These are phyloP conservation scores for Falco biarmicus DNA, from an alignment of 2,797 vertebrate genomes.

Conservation along the genomic window DNA sequence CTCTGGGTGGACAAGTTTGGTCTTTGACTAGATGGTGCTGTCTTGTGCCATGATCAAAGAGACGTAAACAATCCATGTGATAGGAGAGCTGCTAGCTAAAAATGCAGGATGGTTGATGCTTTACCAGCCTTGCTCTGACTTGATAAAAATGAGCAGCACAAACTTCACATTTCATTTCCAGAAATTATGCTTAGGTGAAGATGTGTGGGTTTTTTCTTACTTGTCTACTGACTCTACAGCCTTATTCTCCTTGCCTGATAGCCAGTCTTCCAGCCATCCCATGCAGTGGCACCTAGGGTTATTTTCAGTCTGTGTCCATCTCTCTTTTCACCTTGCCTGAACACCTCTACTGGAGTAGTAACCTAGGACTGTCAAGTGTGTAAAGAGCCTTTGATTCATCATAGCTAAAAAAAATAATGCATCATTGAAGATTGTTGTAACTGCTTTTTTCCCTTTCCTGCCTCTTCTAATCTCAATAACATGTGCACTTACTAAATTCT, in stretches of 20 bases:
- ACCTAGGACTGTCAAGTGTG: background rate
- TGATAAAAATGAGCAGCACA: constrained; percentile 15
- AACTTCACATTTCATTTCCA: background rate
- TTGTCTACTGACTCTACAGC: background rate
- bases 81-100: background rate
- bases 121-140: background rate
- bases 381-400: background rate
- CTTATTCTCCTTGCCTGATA: background rate
- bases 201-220: background rate
- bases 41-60: background rate
- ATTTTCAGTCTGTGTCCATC: background rate
- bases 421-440: background rate
- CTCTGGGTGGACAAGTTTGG: constrained; percentile 69
- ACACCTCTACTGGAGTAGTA: background rate
- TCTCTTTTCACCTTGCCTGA: background rate
- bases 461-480: background rate
- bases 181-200: background rate
- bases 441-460: background rate
- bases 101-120: background rate
- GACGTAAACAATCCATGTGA: background rate
- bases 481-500: background rate
- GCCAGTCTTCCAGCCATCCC: background rate
- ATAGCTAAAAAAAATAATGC: background rate
- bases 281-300: background rate
- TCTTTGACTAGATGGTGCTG: constrained; percentile 61